Evolutionary conservation across 2,888 invertebrate genomes (phyloP).

Genomic region (Coleophora flavipennella): DNA sequence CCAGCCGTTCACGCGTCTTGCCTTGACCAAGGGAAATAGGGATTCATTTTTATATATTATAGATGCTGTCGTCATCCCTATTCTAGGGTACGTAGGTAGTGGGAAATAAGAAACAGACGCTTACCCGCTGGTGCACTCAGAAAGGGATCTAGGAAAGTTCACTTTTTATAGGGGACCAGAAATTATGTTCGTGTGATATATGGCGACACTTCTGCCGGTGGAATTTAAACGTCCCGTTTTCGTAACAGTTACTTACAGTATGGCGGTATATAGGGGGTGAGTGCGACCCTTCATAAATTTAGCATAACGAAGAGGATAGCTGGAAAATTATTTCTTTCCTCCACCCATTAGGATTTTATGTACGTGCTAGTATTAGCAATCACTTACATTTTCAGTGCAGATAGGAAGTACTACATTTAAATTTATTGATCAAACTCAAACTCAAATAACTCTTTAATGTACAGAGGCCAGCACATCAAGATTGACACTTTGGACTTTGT

Average conservation of each 20-base stretch:
- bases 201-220: conserved; percentile 52
- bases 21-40: too few species aligned
- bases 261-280: conserved; percentile 42
- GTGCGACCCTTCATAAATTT: conserved; percentile 65
- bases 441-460: too few species aligned
- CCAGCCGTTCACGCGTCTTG: too few species aligned
- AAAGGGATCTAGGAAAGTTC: conserved; percentile 31
- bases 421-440: too few species aligned
- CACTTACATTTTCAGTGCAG: conserved; percentile 6
- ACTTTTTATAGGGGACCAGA: conserved; percentile 59
- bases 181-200: conserved; percentile 64
- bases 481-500: too few species aligned
- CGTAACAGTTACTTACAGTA: conserved; percentile 55
- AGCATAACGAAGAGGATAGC: conserved; percentile 46
- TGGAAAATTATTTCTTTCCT: conserved; percentile 43
- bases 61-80: too few species aligned
- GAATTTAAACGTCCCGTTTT: conserved; percentile 65
- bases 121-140: conserved; percentile 13
- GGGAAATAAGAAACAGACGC: conserved; percentile 63
- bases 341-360: conserved; percentile 16
- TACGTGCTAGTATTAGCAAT: conserved; percentile 8
- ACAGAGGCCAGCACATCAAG: too few species aligned
- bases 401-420: not conserved
- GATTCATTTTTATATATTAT: too few species aligned
- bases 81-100: conserved; percentile 25